phyloP scores from a whole-genome alignment of 2,888 invertebrate genomes.

The Troilus luridus region DNA sequence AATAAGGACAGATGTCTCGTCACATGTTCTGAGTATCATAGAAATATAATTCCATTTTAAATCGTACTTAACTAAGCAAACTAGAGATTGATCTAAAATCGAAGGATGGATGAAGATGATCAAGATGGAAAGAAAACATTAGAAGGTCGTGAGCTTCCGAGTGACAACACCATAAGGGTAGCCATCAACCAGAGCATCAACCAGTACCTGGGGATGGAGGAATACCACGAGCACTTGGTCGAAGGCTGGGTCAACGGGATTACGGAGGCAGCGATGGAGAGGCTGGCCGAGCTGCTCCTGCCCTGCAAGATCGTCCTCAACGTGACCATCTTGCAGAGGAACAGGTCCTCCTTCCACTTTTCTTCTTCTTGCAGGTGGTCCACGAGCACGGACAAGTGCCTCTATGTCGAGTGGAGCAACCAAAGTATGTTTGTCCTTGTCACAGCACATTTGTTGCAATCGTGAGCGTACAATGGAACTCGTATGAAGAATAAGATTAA shows the following conservation, averaged over 20 bases:
- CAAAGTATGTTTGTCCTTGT: background rate
- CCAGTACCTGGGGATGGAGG: background rate
- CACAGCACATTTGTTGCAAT: background rate
- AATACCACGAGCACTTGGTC: background rate
- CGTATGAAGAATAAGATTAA: background rate
- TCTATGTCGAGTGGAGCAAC: background rate
- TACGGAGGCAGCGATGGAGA: background rate
- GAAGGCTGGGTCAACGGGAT: slow-evolving; percentile 7
- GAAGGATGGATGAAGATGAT: slow-evolving; percentile 11
- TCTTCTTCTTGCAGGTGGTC: background rate
- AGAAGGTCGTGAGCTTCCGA: background rate
- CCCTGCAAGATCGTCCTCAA: slow-evolving; percentile 29
- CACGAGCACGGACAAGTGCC: background rate
- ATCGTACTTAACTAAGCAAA: background rate
- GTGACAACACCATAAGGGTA: slow-evolving; percentile 51
- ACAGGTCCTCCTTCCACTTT: background rate
- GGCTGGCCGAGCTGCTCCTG: background rate
- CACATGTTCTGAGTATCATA: background rate
- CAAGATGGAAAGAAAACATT: background rate
- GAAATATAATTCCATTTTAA: background rate
- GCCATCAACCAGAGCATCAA: background rate
- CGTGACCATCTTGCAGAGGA: background rate
- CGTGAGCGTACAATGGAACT: background rate
- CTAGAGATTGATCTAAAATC: background rate
- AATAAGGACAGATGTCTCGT: background rate